Conservation (phyloP, 1,140 invertebrate species). For the Calycopis cecrops region DNA sequence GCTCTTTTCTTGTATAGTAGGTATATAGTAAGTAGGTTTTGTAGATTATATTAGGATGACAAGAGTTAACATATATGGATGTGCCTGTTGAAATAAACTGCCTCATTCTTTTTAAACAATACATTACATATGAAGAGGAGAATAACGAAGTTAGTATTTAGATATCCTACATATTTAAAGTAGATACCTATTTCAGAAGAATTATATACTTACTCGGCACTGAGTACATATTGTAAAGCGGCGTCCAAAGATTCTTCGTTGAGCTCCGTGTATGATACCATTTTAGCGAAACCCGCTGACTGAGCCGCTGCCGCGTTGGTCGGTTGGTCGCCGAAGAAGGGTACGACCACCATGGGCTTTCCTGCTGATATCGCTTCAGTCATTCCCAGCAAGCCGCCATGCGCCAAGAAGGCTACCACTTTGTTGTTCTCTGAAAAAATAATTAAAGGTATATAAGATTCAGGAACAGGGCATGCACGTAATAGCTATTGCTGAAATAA, state of each 20-base stretch:
- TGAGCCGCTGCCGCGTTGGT: slow-evolving; percentile 66
- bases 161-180: too few species aligned
- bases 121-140: too few species aligned
- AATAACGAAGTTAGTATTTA: too few species aligned
- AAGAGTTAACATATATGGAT: too few species aligned
- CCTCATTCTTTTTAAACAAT: too few species aligned
- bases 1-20: too few species aligned
- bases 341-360: slow-evolving; percentile 79
- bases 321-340: slow-evolving; percentile 78
- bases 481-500: background rate
- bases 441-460: background rate
- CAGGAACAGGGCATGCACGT: too few species aligned
- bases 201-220: slow-evolving; percentile 59
- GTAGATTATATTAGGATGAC: too few species aligned
- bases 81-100: too few species aligned
- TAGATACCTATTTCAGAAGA: too few species aligned
- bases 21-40: too few species aligned
- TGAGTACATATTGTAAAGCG: slow-evolving; percentile 57
- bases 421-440: slow-evolving; percentile 77
- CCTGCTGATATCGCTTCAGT: slow-evolving; percentile 79
- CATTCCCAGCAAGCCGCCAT: slow-evolving; percentile 80
- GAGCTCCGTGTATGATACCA: slow-evolving; percentile 46
- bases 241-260: slow-evolving; percentile 52
- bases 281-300: slow-evolving; percentile 49
- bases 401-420: slow-evolving; percentile 79